These are phyloP conservation scores for Adelges cooleyi DNA, from an alignment of 1,140 invertebrate genomes.

Conservation along the genomic window DNA sequence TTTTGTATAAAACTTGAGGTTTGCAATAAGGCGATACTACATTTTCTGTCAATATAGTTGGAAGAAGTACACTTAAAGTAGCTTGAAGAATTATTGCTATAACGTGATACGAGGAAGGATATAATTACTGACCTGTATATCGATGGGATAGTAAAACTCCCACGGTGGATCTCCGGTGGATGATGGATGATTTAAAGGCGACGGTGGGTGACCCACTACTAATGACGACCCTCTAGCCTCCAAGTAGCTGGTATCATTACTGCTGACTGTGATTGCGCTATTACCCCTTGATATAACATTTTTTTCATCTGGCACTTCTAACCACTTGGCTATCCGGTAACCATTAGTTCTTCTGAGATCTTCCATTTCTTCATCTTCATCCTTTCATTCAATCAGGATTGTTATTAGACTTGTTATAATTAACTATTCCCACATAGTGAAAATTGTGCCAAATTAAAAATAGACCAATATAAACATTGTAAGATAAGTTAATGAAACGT, in stretches of 20 bases:
- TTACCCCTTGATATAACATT: constrained; percentile 45
- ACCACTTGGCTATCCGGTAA: constrained; percentile 2
- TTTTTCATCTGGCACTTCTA: constrained; percentile 36
- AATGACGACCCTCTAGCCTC: constrained; percentile 63
- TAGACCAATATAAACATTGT: no score
- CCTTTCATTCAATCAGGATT: no score
- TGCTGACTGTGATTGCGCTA: constrained; percentile 68
- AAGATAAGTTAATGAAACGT: no score
- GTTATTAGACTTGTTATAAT: no score
- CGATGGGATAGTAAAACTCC: constrained; percentile 56
- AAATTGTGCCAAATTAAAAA: no score
- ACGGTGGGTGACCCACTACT: constrained; percentile 52
- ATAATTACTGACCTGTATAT: constrained; percentile 49
- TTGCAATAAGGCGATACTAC: no score
- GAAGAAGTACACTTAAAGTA: no score
- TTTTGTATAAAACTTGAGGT: no score
- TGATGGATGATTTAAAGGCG: constrained; percentile 39
- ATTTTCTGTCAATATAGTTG: no score
- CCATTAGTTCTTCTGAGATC: background rate
- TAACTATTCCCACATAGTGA: no score
- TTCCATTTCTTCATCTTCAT: constrained; percentile 1
- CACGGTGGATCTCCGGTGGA: constrained; percentile 41
- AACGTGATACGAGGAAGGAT: no score
- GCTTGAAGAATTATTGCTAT: no score
- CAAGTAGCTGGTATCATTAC: constrained; percentile 65